These are phyloP conservation scores for Cettia cetti DNA, from an alignment of 2,113 vertebrate genomes.

Conservation along the genomic window DNA sequence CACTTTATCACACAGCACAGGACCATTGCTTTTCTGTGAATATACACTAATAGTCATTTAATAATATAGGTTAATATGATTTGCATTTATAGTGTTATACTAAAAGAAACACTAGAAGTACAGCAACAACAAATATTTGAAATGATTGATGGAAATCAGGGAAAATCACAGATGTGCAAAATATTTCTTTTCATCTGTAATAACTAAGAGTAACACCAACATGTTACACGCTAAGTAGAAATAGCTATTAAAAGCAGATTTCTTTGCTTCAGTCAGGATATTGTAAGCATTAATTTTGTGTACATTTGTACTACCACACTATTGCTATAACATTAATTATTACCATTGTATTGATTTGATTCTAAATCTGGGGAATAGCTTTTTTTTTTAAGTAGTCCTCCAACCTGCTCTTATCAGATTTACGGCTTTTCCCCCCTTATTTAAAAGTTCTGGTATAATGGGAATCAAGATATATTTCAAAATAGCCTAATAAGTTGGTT, in stretches of 20 bases:
- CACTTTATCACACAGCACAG: constrained; percentile 14
- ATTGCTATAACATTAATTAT: not conserved
- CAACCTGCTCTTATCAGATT: not conserved
- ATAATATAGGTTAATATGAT: constrained; percentile 4
- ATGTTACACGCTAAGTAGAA: not conserved
- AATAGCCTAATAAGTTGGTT: not conserved
- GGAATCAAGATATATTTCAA: not conserved
- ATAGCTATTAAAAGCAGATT: not conserved
- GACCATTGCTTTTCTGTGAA: not conserved
- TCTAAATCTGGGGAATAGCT: not conserved
- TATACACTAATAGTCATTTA: constrained; percentile 17
- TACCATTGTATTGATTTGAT: not conserved
- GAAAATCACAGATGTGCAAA: not conserved
- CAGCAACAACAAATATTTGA: not conserved
- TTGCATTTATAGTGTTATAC: constrained; percentile 19
- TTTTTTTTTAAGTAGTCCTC: not conserved
- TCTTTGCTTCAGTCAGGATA: not conserved
- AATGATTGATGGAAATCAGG: not conserved
- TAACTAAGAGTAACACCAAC: not conserved
- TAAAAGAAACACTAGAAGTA: not conserved
- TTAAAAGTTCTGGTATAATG: not conserved
- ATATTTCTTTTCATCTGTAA: not conserved
- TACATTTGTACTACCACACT: not conserved
- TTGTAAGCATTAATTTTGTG: not conserved
- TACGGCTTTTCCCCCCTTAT: not conserved